Conservation (phyloP, 2,113 vertebrate species). For the Labeo catla region DNA sequence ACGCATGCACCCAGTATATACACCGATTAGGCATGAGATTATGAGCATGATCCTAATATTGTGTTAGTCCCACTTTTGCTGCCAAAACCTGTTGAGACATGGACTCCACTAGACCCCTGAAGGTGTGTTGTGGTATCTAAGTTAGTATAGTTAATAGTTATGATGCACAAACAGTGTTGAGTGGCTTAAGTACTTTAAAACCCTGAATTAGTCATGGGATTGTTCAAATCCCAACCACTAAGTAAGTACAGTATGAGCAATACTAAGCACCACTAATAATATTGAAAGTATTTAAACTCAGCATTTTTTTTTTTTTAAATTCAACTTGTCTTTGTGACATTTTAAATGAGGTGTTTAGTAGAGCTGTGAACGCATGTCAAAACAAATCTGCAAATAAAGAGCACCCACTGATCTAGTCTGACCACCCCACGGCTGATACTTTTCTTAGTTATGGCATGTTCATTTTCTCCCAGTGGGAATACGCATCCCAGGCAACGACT, state of each 20-base stretch:
- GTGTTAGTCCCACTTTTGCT: no score
- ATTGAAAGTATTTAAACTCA: background rate
- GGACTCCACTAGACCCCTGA: no score
- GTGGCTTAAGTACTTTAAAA: background rate
- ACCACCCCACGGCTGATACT: constrained; percentile 8
- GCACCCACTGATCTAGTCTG: constrained; percentile 23
- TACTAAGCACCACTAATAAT: background rate
- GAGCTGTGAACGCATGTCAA: constrained; percentile 52
- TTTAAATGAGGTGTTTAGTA: constrained; percentile 53
- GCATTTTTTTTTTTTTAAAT: constrained; percentile 34
- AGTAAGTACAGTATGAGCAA: background rate
- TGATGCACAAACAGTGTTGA: background rate
- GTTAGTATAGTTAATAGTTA: background rate
- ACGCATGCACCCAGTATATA: no score
- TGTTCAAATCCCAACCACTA: background rate
- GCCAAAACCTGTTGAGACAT: no score
- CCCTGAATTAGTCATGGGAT: background rate
- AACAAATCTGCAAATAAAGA: constrained; percentile 41
- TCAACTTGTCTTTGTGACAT: constrained; percentile 37
- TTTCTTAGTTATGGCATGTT: constrained; percentile 68
- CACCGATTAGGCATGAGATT: no score
- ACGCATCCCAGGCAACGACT: constrained; percentile 59
- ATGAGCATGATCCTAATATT: no score
- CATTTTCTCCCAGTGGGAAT: constrained; percentile 34
- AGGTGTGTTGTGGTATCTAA: no score